Evolutionary conservation across 2,888 invertebrate genomes (phyloP).

Genomic region (Erynnis tages): DNA sequence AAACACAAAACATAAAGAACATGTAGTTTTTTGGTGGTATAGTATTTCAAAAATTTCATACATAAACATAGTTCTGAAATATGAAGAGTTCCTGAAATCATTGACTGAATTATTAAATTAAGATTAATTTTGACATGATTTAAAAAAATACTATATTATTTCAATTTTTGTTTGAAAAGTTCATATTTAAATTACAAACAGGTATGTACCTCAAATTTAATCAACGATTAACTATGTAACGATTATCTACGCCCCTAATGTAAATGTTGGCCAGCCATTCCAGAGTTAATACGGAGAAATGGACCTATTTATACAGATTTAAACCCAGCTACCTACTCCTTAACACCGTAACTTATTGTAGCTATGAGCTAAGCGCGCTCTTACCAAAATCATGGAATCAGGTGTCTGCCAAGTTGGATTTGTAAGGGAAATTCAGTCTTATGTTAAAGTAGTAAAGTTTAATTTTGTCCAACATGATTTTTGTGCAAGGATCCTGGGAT

Average conservation of each 20-base stretch:
- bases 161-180: no score
- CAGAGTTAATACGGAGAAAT: conserved; percentile 21
- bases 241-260: no score
- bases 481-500: conserved; percentile 9
- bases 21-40: no score
- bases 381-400: conserved; percentile 23
- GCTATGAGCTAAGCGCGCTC: conserved; percentile 20
- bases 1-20: no score
- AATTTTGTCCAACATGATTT: neutral
- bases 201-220: no score
- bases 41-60: no score
- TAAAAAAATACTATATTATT: no score
- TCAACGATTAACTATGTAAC: neutral
- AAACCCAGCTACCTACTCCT: conserved; percentile 19
- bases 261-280: conserved; percentile 12
- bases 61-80: no score
- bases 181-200: no score
- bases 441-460: neutral
- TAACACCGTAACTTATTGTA: conserved; percentile 26
- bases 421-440: neutral
- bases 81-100: no score
- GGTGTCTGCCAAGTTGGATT: conserved; percentile 20
- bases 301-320: conserved; percentile 25
- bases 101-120: no score
- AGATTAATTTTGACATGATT: no score